Evolutionary conservation across 2,888 invertebrate species (phyloP).

Genomic region (Geophilus truncorum): DNA sequence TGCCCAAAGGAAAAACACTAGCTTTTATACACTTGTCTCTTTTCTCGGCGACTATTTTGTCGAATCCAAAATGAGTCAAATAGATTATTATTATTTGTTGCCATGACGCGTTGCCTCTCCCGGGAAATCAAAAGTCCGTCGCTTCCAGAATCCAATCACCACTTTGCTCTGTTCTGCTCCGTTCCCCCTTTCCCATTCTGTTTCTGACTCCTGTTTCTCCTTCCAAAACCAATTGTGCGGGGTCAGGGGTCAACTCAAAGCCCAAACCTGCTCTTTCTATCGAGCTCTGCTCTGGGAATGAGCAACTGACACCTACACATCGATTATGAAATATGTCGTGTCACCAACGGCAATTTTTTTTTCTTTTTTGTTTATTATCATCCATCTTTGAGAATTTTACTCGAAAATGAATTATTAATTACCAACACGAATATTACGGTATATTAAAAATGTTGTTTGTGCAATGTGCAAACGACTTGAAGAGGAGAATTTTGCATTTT

Average conservation of each 20-base stretch:
- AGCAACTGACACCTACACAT: neutral
- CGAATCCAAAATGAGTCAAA: constrained; percentile 21
- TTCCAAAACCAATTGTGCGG: neutral
- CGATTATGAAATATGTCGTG: neutral
- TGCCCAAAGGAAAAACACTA: neutral
- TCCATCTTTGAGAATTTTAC: neutral
- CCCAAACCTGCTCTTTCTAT: neutral
- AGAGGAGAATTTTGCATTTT: neutral
- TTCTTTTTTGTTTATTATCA: neutral
- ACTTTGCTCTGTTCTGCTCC: constrained; percentile 18
- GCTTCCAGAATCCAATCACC: constrained; percentile 21
- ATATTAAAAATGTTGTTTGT: no score
- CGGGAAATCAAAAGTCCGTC: constrained; percentile 21
- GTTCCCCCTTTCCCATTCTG: constrained; percentile 6
- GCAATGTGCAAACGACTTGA: no score
- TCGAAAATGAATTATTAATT: neutral
- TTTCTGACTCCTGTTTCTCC: constrained; percentile 10
- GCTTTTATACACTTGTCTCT: constrained; percentile 7
- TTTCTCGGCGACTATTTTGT: constrained; percentile 1
- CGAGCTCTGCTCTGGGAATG: neutral
- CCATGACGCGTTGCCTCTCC: constrained; percentile 16
- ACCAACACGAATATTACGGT: no score
- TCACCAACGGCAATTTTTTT: neutral
- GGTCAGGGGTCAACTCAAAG: neutral
- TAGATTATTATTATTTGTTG: constrained; percentile 27